Evolutionary conservation across 2,888 invertebrate species (phyloP).

Genomic region (Poecilobothrus nobilitatus): DNA sequence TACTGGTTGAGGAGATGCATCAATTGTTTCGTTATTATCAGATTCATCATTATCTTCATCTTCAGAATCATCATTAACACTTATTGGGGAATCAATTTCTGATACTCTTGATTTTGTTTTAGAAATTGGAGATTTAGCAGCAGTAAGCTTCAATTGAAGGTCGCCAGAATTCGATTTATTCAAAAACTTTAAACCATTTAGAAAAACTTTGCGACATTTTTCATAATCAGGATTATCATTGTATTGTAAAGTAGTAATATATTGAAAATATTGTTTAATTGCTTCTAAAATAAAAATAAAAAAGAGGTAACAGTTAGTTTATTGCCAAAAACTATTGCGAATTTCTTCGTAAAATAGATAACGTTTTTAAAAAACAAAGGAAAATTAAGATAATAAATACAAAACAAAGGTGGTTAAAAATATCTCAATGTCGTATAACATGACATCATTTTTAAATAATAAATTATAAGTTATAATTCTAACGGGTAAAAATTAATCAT

Average conservation of each 20-base stretch:
- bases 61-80: constrained; percentile 31
- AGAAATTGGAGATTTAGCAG: constrained; percentile 20
- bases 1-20: background rate
- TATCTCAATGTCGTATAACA: too few species aligned
- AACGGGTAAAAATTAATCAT: constrained; percentile 7
- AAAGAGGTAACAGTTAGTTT: constrained; percentile 7
- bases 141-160: constrained; percentile 41
- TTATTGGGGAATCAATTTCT: constrained; percentile 16
- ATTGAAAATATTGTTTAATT: constrained; percentile 56
- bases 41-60: constrained; percentile 12
- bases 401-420: too few species aligned
- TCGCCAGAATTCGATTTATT: constrained; percentile 51
- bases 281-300: constrained; percentile 46
- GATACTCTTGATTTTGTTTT: background rate
- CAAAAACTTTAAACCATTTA: constrained; percentile 54
- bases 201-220: constrained; percentile 58
- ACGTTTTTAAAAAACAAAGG: too few species aligned
- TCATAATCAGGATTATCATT: constrained; percentile 66
- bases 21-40: background rate
- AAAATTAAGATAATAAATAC: too few species aligned
- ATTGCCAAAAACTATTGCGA: too few species aligned
- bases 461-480: constrained; percentile 7
- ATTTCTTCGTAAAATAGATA: too few species aligned
- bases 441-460: constrained; percentile 8
- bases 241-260: constrained; percentile 58